phyloP scores from a whole-genome alignment of 2,888 invertebrate species.

The Agrochola litura region DNA sequence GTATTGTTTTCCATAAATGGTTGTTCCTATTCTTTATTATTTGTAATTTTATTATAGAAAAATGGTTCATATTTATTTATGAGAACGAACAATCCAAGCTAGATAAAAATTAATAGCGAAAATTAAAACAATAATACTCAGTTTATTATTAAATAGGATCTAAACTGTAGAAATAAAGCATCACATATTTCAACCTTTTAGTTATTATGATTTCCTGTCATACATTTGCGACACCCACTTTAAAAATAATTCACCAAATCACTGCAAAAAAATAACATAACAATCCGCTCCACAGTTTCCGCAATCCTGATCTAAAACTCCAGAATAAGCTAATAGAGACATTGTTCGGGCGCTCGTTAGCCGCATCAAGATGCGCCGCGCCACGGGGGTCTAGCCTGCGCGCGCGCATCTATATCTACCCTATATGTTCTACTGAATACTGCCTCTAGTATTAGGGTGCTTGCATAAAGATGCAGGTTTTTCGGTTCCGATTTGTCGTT shows the following conservation, averaged over 20 bases:
- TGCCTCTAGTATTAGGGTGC: conserved; percentile 19
- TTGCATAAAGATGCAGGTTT: not conserved
- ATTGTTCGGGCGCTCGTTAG: conserved; percentile 89
- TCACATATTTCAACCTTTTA: not conserved
- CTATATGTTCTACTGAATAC: conserved; percentile 41
- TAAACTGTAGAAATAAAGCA: not conserved
- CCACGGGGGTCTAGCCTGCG: conserved; percentile 81
- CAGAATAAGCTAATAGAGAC: conserved; percentile 90
- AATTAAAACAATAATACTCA: not conserved
- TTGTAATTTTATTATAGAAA: not conserved
- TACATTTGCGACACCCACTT: not conserved
- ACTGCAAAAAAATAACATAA: conserved; percentile 1
- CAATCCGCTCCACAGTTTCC: conserved; percentile 66
- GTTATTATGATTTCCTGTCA: not conserved
- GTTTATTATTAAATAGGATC: not conserved
- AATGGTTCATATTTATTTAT: conserved; percentile 13
- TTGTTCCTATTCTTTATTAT: not conserved
- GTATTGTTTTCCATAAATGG: conserved; percentile 42
- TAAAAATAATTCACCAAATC: not conserved
- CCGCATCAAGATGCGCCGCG: conserved; percentile 84
- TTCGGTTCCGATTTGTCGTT: not conserved
- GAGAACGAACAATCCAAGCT: not conserved
- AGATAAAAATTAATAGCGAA: not conserved
- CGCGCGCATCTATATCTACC: conserved; percentile 61
- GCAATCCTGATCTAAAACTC: conserved; percentile 77